phyloP scores from a whole-genome alignment of 2,113 vertebrate genomes.

The Melozone crissalis region DNA sequence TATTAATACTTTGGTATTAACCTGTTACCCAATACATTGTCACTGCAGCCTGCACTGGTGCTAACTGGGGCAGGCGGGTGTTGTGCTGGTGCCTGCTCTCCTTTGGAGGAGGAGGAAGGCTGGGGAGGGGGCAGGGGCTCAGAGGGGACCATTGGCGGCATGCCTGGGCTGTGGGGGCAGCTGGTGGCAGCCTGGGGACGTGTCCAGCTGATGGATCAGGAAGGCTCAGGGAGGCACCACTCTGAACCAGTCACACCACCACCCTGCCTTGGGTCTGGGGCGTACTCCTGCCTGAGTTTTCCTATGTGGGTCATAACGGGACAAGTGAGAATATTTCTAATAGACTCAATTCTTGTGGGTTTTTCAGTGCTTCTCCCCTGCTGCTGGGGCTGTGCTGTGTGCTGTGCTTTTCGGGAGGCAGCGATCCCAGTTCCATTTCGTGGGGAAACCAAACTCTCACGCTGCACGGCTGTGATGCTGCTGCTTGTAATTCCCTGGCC shows the following conservation, averaged over 20 bases:
- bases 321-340: conserved; percentile 39
- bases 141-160: background rate
- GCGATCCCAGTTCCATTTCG: background rate
- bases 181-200: background rate
- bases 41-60: background rate
- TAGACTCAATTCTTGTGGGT: conserved; percentile 46
- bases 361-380: background rate
- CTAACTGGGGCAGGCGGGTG: accelerated
- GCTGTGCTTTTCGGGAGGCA: background rate
- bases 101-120: background rate
- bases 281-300: background rate
- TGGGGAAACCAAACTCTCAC: background rate
- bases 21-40: background rate
- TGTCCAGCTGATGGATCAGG: accelerated
- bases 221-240: background rate
- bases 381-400: background rate
- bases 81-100: background rate
- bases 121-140: background rate
- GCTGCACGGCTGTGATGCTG: background rate
- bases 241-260: background rate
- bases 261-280: background rate
- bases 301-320: background rate
- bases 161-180: background rate
- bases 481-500: background rate
- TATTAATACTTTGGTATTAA: background rate